Evolutionary conservation across 2,797 vertebrate genomes (phyloP), one percentile per base, ranked within the genome.

Genomic region (Acridotheres tristis): DNA sequence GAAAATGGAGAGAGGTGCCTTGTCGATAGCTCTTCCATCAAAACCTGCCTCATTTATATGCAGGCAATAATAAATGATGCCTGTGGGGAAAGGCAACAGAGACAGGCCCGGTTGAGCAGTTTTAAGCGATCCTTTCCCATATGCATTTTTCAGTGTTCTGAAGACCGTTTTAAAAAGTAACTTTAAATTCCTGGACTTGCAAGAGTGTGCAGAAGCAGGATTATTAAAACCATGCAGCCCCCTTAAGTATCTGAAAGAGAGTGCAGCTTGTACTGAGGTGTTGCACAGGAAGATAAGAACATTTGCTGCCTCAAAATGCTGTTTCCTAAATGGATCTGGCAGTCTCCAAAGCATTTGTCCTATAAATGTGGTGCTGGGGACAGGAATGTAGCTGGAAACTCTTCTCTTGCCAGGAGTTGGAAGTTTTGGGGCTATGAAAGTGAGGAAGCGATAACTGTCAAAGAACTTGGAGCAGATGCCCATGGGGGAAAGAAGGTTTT

Each of bases 1-100:
- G 42, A 76, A 95, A 88, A 91, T 54, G 62, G 48, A 96, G 38
- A 38, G 50, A 90, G 36, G 42, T 88, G 93, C 63, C 45, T 93
- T 94, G 91, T 95, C 71, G 17, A 93, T 92, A 93, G 71, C 53
- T 96, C 77, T 91, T 77, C 75, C 5, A 10, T 94, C 94, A 94
- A 93, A 95, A 34, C 27, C 65, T 85, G 53, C 71, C 71, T 94
- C 48, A 90, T 96, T 97, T 82, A 91, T 74, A 91, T 95, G 96
- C 93, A 90, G 74, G 88, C 61, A 85, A 91, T 93, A 91, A 94
- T 88, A 88, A 93, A 94, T 61, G 22, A 85, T 88, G 95, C 95
- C 91, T 82, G 27, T 93, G 85, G 89, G 95, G 89, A 95, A 93
- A 94, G 94, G 71, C 85, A 96, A 55, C 67, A 87, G 89, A 95